Evolutionary conservation across 2,113 vertebrate species (phyloP), one percentile per base, ranked within the genome.

Genomic region (Thymallus thymallus): DNA sequence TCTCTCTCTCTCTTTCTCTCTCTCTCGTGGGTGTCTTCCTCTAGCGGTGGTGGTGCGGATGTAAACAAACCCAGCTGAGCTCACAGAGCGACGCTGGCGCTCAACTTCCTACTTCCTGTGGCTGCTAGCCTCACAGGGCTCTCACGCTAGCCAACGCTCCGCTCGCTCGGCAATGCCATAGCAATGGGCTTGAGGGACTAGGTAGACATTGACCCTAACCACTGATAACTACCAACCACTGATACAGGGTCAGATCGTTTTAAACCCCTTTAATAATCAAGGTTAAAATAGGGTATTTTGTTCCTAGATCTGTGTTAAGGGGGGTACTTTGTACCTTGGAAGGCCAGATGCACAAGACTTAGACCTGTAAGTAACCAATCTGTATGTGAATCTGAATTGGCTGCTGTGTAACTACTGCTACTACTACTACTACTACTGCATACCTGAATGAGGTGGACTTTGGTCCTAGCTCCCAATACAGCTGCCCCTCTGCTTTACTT

Each of bases 31-130:
- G 72, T 71, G 60, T 72, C 68, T 73, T 79, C 45, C 48, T 68
- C 1, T 55, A 32, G 29, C 72, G 65, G 71, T 69, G 30, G 10
- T 14, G 0, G 45, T 22, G 58, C 62, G 73, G 84, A 78, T 81
- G 85, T 90, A 91, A 91, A 91, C 85, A 86, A 84, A 84, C 73
- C 84, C 87, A 85, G 85, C 85, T 86, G 82, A 91, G 86, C 82
- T 76, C 61, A 10, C 60, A 58, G 41, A 72, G 62, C 73, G 48
- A 51, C 5, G 48, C 48, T 18, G 48, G 4, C 48, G 3, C 45
- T 65, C 58, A 41, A 63, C 78, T 82, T 85, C 76, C 77, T 82
- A 72, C 48, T 74, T 85, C 77, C 58, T 24, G 78, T 61, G 3
- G 14, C 3, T 24, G 6, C 83, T 69, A 73, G 69, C 55, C 85